Percentiles rank a stretch among this genome's conserved stretches.
Conservation (phyloP, 2,797 vertebrate genomes). For the Tragelaphus oryx region DNA sequence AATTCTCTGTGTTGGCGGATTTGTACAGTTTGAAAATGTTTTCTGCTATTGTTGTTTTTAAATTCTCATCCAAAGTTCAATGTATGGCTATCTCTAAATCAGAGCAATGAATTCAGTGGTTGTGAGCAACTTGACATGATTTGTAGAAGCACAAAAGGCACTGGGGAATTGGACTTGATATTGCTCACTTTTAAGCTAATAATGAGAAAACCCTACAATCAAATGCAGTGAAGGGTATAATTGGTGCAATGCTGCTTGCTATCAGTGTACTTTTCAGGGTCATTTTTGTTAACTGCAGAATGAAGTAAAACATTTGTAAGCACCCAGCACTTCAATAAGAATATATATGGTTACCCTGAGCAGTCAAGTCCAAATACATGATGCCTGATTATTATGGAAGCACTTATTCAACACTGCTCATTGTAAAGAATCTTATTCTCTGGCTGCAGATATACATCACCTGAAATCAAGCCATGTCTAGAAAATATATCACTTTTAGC, state of each 20-base stretch:
- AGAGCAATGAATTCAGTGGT: constrained; percentile 56
- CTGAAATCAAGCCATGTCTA: constrained; percentile 56
- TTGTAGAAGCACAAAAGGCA: constrained; percentile 62
- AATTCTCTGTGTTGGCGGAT: background rate
- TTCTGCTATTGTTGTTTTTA: constrained; percentile 17
- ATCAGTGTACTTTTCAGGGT: constrained; percentile 61
- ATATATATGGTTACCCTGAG: constrained; percentile 37
- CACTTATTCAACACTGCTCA: background rate
- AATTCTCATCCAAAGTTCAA: background rate
- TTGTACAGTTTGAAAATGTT: background rate
- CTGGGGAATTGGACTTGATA: constrained; percentile 56
- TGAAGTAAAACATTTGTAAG: constrained; percentile 62
- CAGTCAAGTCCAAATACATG: constrained; percentile 29
- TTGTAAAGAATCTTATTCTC: constrained; percentile 37
- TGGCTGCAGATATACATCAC: constrained; percentile 27
- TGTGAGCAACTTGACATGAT: constrained; percentile 67
- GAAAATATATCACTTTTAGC: constrained; percentile 48
- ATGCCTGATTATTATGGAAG: constrained; percentile 27
- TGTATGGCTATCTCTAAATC: constrained; percentile 45
- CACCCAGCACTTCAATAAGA: constrained; percentile 32
- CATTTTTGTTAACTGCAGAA: constrained; percentile 62
- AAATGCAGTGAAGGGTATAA: constrained; percentile 67
- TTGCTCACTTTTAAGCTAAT: constrained; percentile 71
- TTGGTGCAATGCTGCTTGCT: constrained; percentile 52
- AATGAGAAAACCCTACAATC: constrained; percentile 66